A percentile compares a stretch with the other conserved stretches of the same genome.
Conservation (phyloP, 2,113 vertebrate species). For the Bos javanicus region DNA sequence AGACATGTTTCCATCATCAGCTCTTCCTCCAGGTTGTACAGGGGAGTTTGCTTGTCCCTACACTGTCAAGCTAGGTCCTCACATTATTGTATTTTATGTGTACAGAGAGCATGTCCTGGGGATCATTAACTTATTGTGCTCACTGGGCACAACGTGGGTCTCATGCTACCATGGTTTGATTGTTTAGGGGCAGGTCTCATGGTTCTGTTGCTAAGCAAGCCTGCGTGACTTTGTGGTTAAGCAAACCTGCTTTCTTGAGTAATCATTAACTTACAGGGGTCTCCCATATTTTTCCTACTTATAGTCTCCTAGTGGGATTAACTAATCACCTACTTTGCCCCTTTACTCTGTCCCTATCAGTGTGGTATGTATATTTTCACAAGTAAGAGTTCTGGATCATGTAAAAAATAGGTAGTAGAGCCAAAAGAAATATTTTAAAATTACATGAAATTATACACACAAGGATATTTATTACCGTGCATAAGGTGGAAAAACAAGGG, state of each 20-base stretch:
- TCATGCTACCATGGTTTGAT: neutral
- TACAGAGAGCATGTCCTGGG: neutral
- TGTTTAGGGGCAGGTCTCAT: neutral
- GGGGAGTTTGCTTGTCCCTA: neutral
- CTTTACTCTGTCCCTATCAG: neutral
- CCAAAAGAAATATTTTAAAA: neutral
- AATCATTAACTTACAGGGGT: neutral
- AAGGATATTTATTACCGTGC: neutral
- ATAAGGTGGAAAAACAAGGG: neutral
- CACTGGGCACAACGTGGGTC: neutral
- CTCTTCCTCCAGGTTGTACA: rapidly evolving
- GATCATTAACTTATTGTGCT: neutral
- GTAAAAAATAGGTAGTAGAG: neutral
- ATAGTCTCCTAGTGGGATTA: neutral
- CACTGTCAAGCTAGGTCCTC: neutral
- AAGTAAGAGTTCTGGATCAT: neutral
- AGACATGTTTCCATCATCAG: neutral
- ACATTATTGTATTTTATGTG: neutral
- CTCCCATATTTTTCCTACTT: neutral
- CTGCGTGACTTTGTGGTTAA: neutral
- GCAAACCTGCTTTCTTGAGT: neutral
- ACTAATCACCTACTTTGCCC: neutral
- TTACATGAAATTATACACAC: neutral
- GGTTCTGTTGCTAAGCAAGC: neutral
- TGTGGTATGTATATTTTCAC: neutral